Conservation (phyloP, 2,797 vertebrate genomes). For the Clarias fuscus region DNA sequence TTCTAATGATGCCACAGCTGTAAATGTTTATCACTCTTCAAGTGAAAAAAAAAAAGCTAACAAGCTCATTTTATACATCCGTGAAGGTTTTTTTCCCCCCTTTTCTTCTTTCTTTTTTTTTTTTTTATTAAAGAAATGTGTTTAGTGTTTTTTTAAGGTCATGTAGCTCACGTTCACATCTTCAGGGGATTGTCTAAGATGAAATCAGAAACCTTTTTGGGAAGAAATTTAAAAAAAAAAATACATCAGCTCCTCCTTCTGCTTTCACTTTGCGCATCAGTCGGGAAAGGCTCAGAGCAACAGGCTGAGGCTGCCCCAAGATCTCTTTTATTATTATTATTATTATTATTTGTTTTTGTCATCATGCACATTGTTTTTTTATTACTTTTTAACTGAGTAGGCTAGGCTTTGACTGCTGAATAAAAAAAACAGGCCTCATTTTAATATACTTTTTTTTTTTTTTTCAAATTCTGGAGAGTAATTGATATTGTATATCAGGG, state of each 20-base stretch:
- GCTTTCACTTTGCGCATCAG: constrained; percentile 67
- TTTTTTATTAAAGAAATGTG: no score
- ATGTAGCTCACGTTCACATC: constrained; percentile 43
- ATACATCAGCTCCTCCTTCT: constrained; percentile 80
- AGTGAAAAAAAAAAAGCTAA: background rate
- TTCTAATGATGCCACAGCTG: background rate
- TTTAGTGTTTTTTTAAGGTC: constrained; percentile 13
- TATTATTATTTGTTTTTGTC: background rate
- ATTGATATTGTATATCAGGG: constrained; percentile 20
- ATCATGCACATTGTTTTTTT: constrained; percentile 56
- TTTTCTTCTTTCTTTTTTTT: background rate
- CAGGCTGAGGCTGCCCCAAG: constrained; percentile 70
- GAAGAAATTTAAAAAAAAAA: background rate
- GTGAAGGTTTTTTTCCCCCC: background rate
- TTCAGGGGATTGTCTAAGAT: constrained; percentile 79
- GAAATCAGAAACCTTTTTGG: constrained; percentile 75
- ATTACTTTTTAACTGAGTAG: constrained; percentile 25
- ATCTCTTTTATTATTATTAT: constrained; percentile 24
- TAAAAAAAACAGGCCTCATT: background rate
- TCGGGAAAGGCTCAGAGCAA: constrained; percentile 65
- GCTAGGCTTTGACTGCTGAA: background rate
- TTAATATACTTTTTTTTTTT: background rate
- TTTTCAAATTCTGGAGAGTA: background rate
- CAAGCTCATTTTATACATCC: background rate
- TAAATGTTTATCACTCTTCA: background rate